Conservation (phyloP, 2,888 invertebrate species). For the Aspidiotus rigidus region DNA sequence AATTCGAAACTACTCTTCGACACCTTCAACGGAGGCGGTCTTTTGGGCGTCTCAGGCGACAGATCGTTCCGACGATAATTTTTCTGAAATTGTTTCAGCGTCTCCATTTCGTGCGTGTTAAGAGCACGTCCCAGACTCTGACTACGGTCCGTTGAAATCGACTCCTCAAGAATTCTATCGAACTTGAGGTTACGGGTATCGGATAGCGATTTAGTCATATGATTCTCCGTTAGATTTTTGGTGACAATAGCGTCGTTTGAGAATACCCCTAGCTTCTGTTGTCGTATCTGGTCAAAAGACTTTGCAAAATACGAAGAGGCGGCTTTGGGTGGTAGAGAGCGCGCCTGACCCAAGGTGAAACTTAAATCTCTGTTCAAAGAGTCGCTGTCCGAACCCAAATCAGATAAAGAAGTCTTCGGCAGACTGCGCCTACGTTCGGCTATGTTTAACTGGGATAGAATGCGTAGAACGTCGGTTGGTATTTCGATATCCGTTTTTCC, state of each 20-base stretch:
- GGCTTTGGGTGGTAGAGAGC: constrained; percentile 15
- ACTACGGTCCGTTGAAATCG: constrained; percentile 20
- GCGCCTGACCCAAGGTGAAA: constrained; percentile 27
- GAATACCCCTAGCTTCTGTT: constrained; percentile 16
- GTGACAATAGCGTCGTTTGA: not conserved
- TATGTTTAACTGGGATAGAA: constrained; percentile 55
- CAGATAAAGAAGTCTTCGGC: constrained; percentile 18
- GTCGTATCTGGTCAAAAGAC: constrained; percentile 31
- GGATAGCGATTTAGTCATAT: constrained; percentile 35
- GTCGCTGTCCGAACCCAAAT: constrained; percentile 1
- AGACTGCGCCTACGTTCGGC: constrained; percentile 41
- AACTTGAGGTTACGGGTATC: constrained; percentile 36
- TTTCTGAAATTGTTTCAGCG: constrained; percentile 30
- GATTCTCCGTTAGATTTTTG: constrained; percentile 7
- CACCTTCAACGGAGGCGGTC: constrained; percentile 34
- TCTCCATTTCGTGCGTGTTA: constrained; percentile 30
- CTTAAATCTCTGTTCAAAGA: not conserved
- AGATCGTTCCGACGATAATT: constrained; percentile 28
- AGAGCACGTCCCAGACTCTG: constrained; percentile 32
- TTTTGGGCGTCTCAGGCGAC: constrained; percentile 22
- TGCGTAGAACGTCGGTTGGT: constrained; percentile 63
- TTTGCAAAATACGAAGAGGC: constrained; percentile 31
- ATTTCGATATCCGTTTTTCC: constrained; percentile 57
- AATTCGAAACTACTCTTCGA: constrained; percentile 40
- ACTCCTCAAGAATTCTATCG: constrained; percentile 33